Conservation (phyloP, 1,140 invertebrate species). For the Trichogramma pretiosum region DNA sequence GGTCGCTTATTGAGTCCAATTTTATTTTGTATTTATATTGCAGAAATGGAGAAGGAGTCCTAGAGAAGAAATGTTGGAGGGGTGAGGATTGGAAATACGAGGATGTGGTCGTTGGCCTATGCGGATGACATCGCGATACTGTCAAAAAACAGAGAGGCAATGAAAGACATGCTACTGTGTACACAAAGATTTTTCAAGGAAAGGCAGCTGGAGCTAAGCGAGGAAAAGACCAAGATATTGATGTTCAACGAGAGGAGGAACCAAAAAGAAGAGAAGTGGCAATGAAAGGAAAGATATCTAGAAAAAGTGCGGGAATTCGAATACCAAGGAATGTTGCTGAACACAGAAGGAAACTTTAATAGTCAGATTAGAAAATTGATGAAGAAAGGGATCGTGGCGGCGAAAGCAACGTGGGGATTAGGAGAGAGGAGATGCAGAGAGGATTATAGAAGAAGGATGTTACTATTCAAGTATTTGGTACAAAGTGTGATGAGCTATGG, state of each 20-base stretch:
- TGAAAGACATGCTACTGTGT: neutral
- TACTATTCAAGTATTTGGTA: conserved; percentile 16
- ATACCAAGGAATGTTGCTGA: conserved; percentile 11
- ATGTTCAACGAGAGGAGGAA: neutral
- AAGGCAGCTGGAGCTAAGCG: too few species aligned
- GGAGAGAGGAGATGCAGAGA: conserved; percentile 17
- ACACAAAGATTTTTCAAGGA: conserved; percentile 1
- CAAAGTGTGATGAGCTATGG: conserved; percentile 13
- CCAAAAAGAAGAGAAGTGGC: neutral
- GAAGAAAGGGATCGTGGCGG: conserved; percentile 7
- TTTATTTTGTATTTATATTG: too few species aligned
- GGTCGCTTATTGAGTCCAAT: too few species aligned
- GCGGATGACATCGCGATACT: neutral
- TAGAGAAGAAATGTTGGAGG: conserved; percentile 3
- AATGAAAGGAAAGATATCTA: neutral
- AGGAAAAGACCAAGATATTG: neutral
- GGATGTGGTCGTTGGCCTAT: too few species aligned
- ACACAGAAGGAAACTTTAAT: too few species aligned
- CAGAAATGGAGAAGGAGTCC: conserved; percentile 1
- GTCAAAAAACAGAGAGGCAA: neutral
- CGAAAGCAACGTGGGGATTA: conserved; percentile 9
- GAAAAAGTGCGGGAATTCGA: conserved; percentile 13
- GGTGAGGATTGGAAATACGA: too few species aligned
- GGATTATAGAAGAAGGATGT: conserved; percentile 14
- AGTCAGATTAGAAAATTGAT: conserved; percentile 7